phyloP scores from a whole-genome alignment of 2,797 vertebrate genomes.

The Lacerta agilis region DNA sequence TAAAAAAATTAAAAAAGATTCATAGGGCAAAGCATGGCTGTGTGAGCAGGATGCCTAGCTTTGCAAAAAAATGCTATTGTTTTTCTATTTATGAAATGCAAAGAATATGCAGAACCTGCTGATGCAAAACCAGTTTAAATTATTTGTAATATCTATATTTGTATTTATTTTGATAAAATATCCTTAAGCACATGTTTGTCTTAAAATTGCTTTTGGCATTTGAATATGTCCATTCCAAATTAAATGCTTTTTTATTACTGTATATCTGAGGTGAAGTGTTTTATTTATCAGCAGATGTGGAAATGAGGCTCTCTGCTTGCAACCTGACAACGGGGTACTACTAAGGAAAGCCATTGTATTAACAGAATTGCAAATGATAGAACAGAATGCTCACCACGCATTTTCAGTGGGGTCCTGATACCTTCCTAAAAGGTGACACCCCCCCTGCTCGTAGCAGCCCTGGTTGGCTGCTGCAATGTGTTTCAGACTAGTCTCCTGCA shows the following conservation, averaged over 20 bases:
- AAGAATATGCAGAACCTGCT: conserved; percentile 65
- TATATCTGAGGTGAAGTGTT: conserved; percentile 37
- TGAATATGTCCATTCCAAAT: conserved; percentile 77
- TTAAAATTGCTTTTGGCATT: conserved; percentile 79
- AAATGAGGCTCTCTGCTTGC: not conserved
- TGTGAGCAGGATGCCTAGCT: conserved; percentile 54
- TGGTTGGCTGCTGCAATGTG: not conserved
- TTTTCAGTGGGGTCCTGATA: too few species aligned
- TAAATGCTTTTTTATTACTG: conserved; percentile 75
- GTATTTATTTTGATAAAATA: conserved; percentile 80
- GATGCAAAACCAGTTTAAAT: conserved; percentile 75
- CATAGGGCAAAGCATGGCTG: conserved; percentile 4
- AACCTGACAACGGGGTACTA: not conserved
- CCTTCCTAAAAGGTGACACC: too few species aligned
- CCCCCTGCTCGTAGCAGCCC: not conserved
- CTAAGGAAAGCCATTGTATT: not conserved
- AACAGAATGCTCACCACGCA: too few species aligned
- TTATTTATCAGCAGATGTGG: conserved; percentile 5
- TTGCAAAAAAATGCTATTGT: conserved; percentile 36
- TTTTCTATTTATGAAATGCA: conserved; percentile 71
- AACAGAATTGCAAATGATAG: not conserved
- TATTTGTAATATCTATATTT: conserved; percentile 79
- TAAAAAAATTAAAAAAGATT: conserved; percentile 56
- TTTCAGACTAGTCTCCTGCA: too few species aligned
- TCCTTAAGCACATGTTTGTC: conserved; percentile 68